Evolutionary conservation across 1,140 invertebrate species (phyloP), one percentile per base, ranked within the genome.

Genomic region (Pararge aegeria): DNA sequence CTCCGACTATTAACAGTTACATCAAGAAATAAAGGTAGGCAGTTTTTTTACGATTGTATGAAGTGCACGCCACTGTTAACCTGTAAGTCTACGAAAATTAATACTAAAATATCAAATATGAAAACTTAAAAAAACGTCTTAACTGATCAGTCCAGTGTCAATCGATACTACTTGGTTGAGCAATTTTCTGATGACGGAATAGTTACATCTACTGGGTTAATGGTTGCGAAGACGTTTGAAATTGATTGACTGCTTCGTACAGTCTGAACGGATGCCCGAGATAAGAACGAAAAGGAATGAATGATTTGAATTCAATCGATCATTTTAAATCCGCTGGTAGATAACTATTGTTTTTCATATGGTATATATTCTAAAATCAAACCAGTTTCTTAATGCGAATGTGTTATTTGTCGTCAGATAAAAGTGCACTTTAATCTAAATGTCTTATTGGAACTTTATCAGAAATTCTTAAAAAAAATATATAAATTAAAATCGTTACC

Each of bases 141-240:
- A 1, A 10, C 10, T 4, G 9, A 5, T 10, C 5, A 10, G 10
- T 5, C 5, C 12, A 46, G 42, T 46, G 42, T 46, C 1, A n/a
- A 21, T 21, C 18, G 9, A 21, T 19, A 4, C 42, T 46, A 46
- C n/a, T n/a, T n/a, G n/a, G n/a, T n/a, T n/a, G n/a, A 46, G 20
- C 18, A 5, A 1, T 20, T 56, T 68, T 69, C 62, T 37, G 68
- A 64, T 64, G 66, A 71, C 75, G 69, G 73, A 78, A 83, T 72
- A 76, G 72, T 73, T 72, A 76, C 75, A 66, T 66, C 61, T 57
- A 71, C 63, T 30, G 75, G 74, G 72, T 73, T 81, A 82, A 84
- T 80, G 76, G 73, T 73, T 77, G 42, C 53, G 64, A 75, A 81
- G 77, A 80, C 75, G 73, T 70, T 75, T 79, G 67, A 73, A 77